phyloP scores from a whole-genome alignment of 2,113 vertebrate species.

The Mus pahari region DNA sequence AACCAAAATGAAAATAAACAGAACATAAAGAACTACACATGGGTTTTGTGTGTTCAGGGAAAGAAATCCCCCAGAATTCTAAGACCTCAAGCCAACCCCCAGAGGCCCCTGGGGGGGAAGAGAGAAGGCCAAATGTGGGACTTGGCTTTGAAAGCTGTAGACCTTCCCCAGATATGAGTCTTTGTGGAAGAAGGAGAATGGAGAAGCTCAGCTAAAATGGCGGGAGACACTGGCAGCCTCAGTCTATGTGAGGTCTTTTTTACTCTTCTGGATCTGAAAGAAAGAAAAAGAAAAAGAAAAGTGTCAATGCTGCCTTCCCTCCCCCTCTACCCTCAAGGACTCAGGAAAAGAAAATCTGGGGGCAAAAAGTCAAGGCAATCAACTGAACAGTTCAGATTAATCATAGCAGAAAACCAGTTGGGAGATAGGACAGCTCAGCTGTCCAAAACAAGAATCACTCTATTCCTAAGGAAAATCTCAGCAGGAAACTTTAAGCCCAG shows the following conservation, averaged over 20 bases:
- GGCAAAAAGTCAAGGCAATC: background rate
- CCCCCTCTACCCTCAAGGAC: conserved; percentile 75
- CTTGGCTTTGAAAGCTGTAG: conserved; percentile 80
- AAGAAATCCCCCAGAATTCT: conserved; percentile 58
- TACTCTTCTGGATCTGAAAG: conserved; percentile 92
- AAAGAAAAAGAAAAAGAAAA: conserved; percentile 86
- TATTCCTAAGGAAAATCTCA: background rate
- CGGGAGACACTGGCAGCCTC: conserved; percentile 87
- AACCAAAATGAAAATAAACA: background rate
- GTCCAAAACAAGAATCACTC: background rate
- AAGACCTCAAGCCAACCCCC: conserved; percentile 66
- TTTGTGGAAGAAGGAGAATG: conserved; percentile 87
- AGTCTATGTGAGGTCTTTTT: conserved; percentile 80
- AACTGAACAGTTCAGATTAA: background rate
- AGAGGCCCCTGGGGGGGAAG: conserved; percentile 71
- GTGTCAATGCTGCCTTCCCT: conserved; percentile 85
- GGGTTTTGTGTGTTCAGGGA: conserved; percentile 63
- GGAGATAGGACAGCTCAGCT: background rate
- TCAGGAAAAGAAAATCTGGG: conserved; percentile 67
- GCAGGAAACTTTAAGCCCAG: background rate
- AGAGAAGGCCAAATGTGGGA: conserved; percentile 63
- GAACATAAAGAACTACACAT: conserved; percentile 70
- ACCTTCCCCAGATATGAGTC: conserved; percentile 86
- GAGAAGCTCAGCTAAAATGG: conserved; percentile 89
- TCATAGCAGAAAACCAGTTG: background rate